phyloP scores from a whole-genome alignment of 2,113 vertebrate species.

The Progne subis region DNA sequence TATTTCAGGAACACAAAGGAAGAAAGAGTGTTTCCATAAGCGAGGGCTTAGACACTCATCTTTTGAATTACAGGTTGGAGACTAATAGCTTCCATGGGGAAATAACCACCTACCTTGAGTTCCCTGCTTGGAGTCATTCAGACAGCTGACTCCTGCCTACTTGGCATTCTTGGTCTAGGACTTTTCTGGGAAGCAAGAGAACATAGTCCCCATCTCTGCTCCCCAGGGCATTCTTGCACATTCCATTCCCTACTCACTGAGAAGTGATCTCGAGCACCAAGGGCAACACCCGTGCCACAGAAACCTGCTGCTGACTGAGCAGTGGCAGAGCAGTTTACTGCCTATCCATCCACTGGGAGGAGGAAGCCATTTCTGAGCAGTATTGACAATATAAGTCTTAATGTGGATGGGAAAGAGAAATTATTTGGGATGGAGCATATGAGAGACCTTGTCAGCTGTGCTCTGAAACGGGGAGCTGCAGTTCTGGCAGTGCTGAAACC shows the following conservation, averaged over 20 bases:
- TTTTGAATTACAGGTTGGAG: neutral
- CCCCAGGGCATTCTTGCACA: accelerated
- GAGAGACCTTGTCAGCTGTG: neutral
- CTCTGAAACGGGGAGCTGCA: neutral
- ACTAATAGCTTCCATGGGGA: neutral
- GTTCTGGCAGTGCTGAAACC: neutral
- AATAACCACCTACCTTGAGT: neutral
- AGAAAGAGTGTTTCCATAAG: neutral
- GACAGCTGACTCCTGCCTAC: neutral
- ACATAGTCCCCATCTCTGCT: neutral
- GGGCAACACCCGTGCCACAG: neutral
- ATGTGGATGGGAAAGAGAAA: neutral
- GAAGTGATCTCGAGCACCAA: accelerated
- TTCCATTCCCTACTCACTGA: neutral
- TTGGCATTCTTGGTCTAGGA: accelerated
- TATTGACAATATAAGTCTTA: neutral
- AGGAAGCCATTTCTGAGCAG: neutral
- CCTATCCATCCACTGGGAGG: no score
- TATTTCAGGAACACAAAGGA: neutral
- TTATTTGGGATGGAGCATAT: neutral
- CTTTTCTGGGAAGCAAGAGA: neutral
- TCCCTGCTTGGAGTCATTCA: neutral
- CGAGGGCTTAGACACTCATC: neutral
- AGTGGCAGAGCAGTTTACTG: neutral
- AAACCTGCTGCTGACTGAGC: neutral